Conservation (phyloP, 2,888 invertebrate species). For the Hetaerina titia region DNA sequence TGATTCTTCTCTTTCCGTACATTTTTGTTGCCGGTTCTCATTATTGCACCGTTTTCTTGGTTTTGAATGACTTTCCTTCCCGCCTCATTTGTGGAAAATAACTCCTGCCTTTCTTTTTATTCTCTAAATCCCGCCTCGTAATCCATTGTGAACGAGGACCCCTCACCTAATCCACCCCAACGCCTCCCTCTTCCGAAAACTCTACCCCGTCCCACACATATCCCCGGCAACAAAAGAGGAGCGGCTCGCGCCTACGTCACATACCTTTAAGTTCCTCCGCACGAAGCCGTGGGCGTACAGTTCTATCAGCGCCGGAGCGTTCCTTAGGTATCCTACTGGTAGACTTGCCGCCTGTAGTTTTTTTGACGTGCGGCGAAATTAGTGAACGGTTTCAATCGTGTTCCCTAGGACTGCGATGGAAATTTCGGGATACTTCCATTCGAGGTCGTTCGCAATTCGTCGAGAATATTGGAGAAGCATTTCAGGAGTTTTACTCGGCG, state of each 20-base stretch:
- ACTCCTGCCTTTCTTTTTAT: background rate
- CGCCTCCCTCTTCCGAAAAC: background rate
- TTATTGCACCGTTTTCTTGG: background rate
- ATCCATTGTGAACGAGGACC: background rate
- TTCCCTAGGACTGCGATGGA: no score
- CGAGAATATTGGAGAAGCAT: no score
- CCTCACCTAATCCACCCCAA: background rate
- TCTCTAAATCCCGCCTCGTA: constrained; percentile 1
- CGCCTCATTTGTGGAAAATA: constrained; percentile 5
- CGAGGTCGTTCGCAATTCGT: no score
- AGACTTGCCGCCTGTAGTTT: background rate
- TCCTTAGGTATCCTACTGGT: no score
- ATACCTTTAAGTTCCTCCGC: background rate
- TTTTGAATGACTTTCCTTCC: background rate
- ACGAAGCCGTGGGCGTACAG: background rate
- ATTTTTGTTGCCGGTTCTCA: background rate
- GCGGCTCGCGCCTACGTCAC: background rate
- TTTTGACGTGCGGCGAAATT: background rate
- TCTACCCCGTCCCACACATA: background rate
- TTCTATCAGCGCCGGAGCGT: background rate
- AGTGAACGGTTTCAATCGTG: background rate
- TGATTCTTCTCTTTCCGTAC: background rate
- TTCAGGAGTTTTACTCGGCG: no score
- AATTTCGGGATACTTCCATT: no score
- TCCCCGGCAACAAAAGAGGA: background rate